These are phyloP conservation scores for Tolmerus cingulatus DNA, from an alignment of 2,888 invertebrate species.

Conservation along the genomic window DNA sequence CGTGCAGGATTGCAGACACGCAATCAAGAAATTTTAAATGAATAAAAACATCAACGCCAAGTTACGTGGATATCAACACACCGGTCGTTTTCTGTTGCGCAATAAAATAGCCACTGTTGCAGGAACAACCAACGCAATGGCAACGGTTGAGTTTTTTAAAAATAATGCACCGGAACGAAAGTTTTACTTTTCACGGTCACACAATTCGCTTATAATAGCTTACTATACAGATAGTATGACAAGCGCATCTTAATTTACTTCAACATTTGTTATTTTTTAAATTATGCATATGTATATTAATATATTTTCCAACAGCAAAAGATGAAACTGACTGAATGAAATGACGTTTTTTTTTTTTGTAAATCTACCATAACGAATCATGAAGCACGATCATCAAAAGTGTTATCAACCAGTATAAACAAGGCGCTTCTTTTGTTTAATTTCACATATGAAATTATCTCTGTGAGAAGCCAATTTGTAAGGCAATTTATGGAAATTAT, in stretches of 20 bases:
- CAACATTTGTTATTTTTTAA: neutral
- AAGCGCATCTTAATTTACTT: neutral
- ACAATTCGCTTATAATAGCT: neutral
- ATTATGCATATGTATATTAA: neutral
- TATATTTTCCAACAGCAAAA: neutral
- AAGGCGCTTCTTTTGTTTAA: neutral
- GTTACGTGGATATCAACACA: neutral
- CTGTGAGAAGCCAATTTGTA: neutral
- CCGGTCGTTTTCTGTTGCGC: neutral
- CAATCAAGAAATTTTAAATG: neutral
- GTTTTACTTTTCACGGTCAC: neutral
- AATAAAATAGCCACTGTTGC: neutral
- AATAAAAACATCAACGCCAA: neutral
- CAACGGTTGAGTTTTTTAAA: neutral
- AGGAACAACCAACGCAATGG: neutral
- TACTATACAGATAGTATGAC: neutral
- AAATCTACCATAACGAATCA: neutral
- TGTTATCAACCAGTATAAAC: neutral
- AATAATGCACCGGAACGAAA: neutral
- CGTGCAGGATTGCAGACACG: neutral
- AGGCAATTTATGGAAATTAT: neutral
- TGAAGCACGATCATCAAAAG: neutral
- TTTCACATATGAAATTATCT: neutral
- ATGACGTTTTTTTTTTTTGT: neutral
- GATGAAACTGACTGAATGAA: neutral